A percentile compares a stretch with the other conserved stretches of the same genome.
phyloP scores from a whole-genome alignment of 2,888 invertebrate genomes.

The Taenaris catops region DNA sequence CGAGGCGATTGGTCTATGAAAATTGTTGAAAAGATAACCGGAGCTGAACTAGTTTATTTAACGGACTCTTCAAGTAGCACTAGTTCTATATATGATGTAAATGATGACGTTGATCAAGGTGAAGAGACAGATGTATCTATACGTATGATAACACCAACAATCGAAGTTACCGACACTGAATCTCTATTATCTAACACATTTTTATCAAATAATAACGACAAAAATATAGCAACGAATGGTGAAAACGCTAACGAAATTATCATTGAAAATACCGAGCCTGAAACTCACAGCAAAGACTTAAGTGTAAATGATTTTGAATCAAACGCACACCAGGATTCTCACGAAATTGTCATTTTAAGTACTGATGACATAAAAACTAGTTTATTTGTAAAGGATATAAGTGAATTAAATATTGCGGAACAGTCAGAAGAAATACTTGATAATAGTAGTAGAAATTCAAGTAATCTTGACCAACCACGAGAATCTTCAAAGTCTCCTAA shows the following conservation, averaged over 20 bases:
- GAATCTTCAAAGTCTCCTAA: conserved; percentile 21
- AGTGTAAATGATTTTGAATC: conserved; percentile 13
- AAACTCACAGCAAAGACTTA: too few relatives aligned
- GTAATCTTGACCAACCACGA: conserved; percentile 11
- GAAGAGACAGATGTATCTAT: conserved; percentile 68
- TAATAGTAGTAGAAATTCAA: neutral
- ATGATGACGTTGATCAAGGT: conserved; percentile 64
- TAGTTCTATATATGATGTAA: conserved; percentile 78
- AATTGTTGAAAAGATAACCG: conserved; percentile 73
- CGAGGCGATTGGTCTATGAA: conserved; percentile 76
- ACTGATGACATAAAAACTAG: conserved; percentile 60
- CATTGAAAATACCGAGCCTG: neutral
- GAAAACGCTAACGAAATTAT: neutral
- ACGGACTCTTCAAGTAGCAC: conserved; percentile 84
- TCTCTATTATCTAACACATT: conserved; percentile 55
- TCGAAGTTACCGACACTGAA: conserved; percentile 70
- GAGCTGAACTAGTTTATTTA: conserved; percentile 84
- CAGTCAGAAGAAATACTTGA: neutral
- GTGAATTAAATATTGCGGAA: conserved; percentile 21
- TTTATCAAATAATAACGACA: conserved; percentile 28
- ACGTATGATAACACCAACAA: conserved; percentile 70
- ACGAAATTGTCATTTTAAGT: conserved; percentile 61
- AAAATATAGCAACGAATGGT: conserved; percentile 2
- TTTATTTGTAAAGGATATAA: conserved; percentile 59
- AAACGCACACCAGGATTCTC: conserved; percentile 22